Conservation (phyloP, 2,113 vertebrate genomes). For the Pleuronectes platessa region DNA sequence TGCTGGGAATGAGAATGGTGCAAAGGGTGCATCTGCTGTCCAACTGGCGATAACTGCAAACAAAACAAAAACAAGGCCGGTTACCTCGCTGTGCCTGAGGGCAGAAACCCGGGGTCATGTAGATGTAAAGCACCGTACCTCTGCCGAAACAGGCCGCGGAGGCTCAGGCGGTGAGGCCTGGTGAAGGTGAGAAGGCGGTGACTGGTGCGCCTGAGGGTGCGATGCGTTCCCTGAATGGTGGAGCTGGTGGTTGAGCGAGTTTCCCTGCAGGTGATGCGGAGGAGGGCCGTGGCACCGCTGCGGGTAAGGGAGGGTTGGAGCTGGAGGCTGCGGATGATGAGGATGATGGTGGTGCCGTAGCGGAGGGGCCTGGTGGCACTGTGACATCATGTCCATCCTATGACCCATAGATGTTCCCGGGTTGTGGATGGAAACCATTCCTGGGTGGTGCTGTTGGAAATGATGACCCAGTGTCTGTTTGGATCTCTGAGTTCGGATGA, state of each 20-base stretch:
- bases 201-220: slow-evolving; percentile 89
- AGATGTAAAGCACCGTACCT: slow-evolving; percentile 82
- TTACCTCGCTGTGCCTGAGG: background rate
- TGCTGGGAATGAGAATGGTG: slow-evolving; percentile 87
- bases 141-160: slow-evolving; percentile 86
- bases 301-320: slow-evolving; percentile 83
- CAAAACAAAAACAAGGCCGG: background rate
- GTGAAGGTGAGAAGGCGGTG: slow-evolving; percentile 89
- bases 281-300: slow-evolving; percentile 89
- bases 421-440: slow-evolving; percentile 87
- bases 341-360: slow-evolving; percentile 84
- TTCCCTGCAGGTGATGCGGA: slow-evolving; percentile 83
- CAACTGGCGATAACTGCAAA: slow-evolving; percentile 72
- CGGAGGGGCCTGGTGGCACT: slow-evolving; percentile 89
- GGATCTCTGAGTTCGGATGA: slow-evolving; percentile 83
- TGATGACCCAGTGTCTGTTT: slow-evolving; percentile 86
- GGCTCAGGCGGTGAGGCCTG: slow-evolving; percentile 90
- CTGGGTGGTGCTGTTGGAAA: slow-evolving; percentile 83
- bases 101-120: background rate
- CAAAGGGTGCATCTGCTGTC: slow-evolving; percentile 68
- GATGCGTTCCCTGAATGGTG: slow-evolving; percentile 75
- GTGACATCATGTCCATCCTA: slow-evolving; percentile 97
- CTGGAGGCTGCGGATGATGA: slow-evolving; percentile 84
- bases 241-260: slow-evolving; percentile 87
- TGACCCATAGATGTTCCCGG: slow-evolving; percentile 87